Base-by-base conservation (phyloP, 2,113 vertebrate species). In the Tetrao urogallus region DNA sequence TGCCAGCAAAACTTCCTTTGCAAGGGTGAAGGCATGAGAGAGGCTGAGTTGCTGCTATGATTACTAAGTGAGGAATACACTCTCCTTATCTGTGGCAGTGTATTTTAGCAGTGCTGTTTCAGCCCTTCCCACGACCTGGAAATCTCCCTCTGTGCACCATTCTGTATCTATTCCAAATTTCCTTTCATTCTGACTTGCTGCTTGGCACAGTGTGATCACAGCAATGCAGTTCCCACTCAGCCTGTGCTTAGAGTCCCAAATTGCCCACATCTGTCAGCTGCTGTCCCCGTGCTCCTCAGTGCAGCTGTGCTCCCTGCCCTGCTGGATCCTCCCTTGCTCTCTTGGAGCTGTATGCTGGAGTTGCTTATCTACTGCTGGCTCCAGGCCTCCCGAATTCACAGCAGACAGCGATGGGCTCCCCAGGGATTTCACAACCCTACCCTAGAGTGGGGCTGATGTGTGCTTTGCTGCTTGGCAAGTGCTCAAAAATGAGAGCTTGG, bases 161-260 rank as follows among this genome's bases (percentile, higher is more conserved):
- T 17, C 19, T 0, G 0, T 21, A 5, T 47, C 38, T 66, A 1
- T 71, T 43, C 34, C 2, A 1, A 60, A 74, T 60, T 32, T 3
- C 3, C 9, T 47, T 75, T 64, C 6, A 8, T 72, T 81, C 83
- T 7, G 30, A 0, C 34, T 60, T 56, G n/a, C 67, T 70, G n/a
- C 36, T 88, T 13, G 1, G 1, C 11, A 2, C 1, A 2, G 10
- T 24, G 4, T 28, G 64, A 17, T 58, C 11, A 24, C 58, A 57
- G 60, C 4, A 45, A 16, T 45, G 56, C 7, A 60, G 61, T n/a
- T 36, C 72, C n/a, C 54, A 30, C 10, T n/a, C 16, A 47, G 19
- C 32, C 5, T 13, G 8, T 5, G 3, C 34, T 34, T 20, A 8
- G 32, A 43, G 19, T 21, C 8, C 8, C 8, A 38, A 28, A 28